phyloP scores from a whole-genome alignment of 2,888 invertebrate genomes.

The Drosophila mayaguana region DNA sequence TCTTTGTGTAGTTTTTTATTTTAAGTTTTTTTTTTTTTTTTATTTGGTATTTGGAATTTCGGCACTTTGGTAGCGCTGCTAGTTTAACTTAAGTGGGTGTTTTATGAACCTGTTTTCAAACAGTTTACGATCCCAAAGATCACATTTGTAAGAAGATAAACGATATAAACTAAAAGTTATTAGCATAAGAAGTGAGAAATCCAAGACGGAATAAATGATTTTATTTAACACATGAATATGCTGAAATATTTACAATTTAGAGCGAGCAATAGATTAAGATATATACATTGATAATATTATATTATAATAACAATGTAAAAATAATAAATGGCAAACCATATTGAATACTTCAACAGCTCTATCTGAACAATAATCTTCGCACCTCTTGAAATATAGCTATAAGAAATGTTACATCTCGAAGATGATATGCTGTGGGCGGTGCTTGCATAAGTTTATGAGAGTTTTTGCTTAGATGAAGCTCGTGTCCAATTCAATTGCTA shows the following conservation, averaged over 20 bases:
- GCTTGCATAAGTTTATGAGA: background rate
- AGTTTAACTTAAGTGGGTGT: conserved; percentile 4
- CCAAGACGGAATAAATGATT: background rate
- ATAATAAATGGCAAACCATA: background rate
- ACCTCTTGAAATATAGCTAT: background rate
- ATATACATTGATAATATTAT: background rate
- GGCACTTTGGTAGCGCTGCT: background rate
- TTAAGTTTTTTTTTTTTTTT: background rate
- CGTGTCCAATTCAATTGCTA: background rate
- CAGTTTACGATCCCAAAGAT: conserved; percentile 3
- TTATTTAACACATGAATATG: background rate
- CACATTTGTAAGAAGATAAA: conserved; percentile 1
- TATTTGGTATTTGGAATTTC: background rate
- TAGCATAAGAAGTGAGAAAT: background rate
- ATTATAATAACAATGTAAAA: background rate
- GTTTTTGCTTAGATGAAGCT: background rate
- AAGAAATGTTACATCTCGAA: background rate
- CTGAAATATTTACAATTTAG: background rate
- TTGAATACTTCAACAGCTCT: background rate
- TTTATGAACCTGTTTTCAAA: conserved; percentile 8
- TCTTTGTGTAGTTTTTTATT: background rate
- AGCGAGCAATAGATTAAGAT: background rate
- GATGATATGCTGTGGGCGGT: background rate
- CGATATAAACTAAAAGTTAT: background rate
- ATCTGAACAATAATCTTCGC: background rate